Base-by-base conservation (phyloP, 2,888 invertebrate species). In the Orthosia incerta region DNA sequence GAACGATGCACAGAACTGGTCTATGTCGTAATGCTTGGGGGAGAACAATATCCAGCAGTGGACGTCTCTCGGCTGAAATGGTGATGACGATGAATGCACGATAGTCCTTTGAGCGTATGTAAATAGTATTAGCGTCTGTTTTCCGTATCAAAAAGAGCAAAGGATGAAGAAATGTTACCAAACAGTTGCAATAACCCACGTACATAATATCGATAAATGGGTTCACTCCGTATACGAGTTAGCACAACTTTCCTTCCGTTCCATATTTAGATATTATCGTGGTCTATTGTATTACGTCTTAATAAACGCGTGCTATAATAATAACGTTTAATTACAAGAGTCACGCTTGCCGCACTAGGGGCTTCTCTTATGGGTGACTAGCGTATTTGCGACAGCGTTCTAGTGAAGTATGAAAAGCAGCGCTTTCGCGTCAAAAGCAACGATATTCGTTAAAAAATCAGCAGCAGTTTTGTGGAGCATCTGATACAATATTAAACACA, bases 241-340 rank as follows among this genome's bases (percentile, higher is more conserved):
- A 56, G n/a, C 31, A 46, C 59, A 71, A 64, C 81, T 84, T 81
- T 84, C 84, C 55, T 65, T 80, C 62, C 48, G 60, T 71, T 71
- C 51, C 57, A 56, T 70, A 26, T 61, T 56, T 48, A 75, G 80
- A 84, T 80, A 59, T 68, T 71, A 84, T 81, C 81, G 76, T 65
- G 51, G 12, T 57, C 76, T 84, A 79, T 79, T 72, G 75, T 83
- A 65, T 83, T 70, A 79, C 80, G 86, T 83, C 71, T 85, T 74
- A 79, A 74, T 74, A 79, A 71, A 71, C 51, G 69, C 67, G 53
- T 76, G 73, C 48, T 74, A 67, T 62, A 61, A 75, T 73, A 79
- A 83, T 61, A 69, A 63, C 31, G 71, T 39, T 73, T 83, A 83
- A 83, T 83, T 86, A 86, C 72, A 39, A 55, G 48, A 74, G 72